Evolutionary conservation across 1,140 invertebrate genomes (phyloP).

Genomic region (Nephotettix cincticeps): DNA sequence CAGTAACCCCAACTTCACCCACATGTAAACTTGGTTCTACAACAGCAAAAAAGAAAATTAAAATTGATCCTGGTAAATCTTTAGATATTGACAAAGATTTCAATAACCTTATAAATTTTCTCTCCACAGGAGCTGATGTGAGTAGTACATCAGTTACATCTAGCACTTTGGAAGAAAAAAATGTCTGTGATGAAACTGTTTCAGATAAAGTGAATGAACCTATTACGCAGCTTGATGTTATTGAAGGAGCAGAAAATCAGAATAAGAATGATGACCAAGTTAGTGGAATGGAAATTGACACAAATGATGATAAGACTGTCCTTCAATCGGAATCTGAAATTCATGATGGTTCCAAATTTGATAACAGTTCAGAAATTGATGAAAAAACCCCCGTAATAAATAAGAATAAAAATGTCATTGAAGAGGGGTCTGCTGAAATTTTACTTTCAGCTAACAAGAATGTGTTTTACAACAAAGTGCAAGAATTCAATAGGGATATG

Average conservation of each 20-base stretch:
- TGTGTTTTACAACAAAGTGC: conserved; percentile 97
- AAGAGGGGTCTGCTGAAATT: conserved; percentile 22
- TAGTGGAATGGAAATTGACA: neutral
- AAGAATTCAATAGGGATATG: conserved; percentile 97
- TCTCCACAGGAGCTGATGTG: neutral
- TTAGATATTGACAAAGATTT: conserved; percentile 1
- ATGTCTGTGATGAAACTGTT: neutral
- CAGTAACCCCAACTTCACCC: neutral
- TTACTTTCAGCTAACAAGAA: conserved; percentile 52
- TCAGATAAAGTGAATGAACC: neutral
- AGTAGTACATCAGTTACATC: neutral
- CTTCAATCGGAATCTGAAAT: neutral
- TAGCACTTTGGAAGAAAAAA: neutral
- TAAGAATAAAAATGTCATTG: neutral
- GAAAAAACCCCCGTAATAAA: neutral
- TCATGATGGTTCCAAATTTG: conserved; percentile 5
- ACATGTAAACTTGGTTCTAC: neutral
- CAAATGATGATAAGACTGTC: neutral
- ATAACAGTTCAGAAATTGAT: neutral
- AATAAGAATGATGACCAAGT: neutral
- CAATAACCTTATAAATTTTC: conserved; percentile 10
- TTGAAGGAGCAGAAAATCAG: neutral
- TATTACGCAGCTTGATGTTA: neutral
- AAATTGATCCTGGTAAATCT: neutral
- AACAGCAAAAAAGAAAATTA: conserved; percentile 2